Evolutionary conservation across 2,113 vertebrate genomes (phyloP), one percentile per base, ranked within the genome.

Genomic region (Peromyscus polionotus): DNA sequence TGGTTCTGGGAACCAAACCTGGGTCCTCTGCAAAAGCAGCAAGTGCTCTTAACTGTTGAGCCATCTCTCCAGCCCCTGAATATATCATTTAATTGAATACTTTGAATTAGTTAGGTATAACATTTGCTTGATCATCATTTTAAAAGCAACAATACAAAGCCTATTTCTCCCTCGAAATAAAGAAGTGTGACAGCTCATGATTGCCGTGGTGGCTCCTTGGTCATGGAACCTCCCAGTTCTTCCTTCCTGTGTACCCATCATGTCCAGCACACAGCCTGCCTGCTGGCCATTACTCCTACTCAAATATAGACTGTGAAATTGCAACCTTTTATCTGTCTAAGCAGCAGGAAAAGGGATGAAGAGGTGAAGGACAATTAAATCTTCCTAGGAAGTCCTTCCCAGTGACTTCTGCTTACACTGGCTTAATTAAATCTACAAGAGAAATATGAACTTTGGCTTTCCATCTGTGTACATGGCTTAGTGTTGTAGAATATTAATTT

Each of bases 41-140:
- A 59, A 81, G 36, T 24, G 54, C 5, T 81, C 7, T 59, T 81
- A 59, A 39, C 80, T 39, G 33, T 54, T n/a, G 80, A 59, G 36
- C 36, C 36, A 26, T 61, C 80, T 83, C 80, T n/a, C 33, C 3
- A 59, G 36, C 36, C 80, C 36, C 79, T 59, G 39, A 89, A 72
- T 79, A 91, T 4, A 75, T 92, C 22, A 51, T n/a, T 86, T 77
- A 39, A 81, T 12, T 75, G 42, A 93, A 70, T 70, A 51, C 57
- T 92, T 87, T 92, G 48, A 75, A 85, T 57, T 94, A 54, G 33
- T 79, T 77, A 68, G 57, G 48, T 77, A 90, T 92, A 68, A 61
- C 36, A 39, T 93, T 93, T 80, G 13, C 10, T n/a, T 79, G 61
- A 95, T 85, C 28, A 54, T 73, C 26, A 73, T 63, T 63, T 79